Conservation (phyloP, 1,140 invertebrate species). For the Camponotus floridanus region DNA sequence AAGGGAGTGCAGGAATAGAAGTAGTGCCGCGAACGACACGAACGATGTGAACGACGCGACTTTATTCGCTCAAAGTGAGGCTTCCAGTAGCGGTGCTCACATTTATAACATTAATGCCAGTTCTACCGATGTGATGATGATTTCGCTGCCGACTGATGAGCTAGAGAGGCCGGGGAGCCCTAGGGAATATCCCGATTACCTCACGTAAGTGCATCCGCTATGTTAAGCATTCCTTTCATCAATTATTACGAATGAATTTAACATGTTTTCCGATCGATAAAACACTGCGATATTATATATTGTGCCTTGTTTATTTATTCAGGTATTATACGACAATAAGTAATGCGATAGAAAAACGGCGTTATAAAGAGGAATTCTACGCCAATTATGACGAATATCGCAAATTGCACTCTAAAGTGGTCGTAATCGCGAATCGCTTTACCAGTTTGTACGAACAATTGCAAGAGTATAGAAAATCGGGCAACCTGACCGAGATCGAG, state of each 20-base stretch:
- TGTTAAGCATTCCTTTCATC: neutral
- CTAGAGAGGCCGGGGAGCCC: slow-evolving; percentile 62
- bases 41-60: neutral
- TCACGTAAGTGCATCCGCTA: slow-evolving; percentile 85
- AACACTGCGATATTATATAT: neutral
- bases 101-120: slow-evolving; percentile 40
- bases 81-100: slow-evolving; percentile 16
- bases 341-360: slow-evolving; percentile 90
- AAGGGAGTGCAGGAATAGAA: slow-evolving; percentile 64
- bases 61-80: neutral
- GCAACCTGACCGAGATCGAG: slow-evolving; percentile 85
- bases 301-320: slow-evolving; percentile 61
- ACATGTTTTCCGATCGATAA: slow-evolving; percentile 4
- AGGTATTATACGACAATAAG: slow-evolving; percentile 94
- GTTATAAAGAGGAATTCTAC: slow-evolving; percentile 96
- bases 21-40: neutral
- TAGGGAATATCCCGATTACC: slow-evolving; percentile 86
- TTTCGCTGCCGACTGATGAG: slow-evolving; percentile 15
- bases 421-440: slow-evolving; percentile 92
- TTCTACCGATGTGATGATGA: slow-evolving; percentile 36
- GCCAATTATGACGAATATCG: slow-evolving; percentile 94
- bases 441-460: slow-evolving; percentile 90
- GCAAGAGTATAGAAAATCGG: slow-evolving; percentile 84
- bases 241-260: neutral
- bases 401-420: slow-evolving; percentile 91